A percentile compares a stretch with the other conserved stretches of the same genome.
Conservation (phyloP, 2,888 invertebrate species). For the Charanyca ferruginea region DNA sequence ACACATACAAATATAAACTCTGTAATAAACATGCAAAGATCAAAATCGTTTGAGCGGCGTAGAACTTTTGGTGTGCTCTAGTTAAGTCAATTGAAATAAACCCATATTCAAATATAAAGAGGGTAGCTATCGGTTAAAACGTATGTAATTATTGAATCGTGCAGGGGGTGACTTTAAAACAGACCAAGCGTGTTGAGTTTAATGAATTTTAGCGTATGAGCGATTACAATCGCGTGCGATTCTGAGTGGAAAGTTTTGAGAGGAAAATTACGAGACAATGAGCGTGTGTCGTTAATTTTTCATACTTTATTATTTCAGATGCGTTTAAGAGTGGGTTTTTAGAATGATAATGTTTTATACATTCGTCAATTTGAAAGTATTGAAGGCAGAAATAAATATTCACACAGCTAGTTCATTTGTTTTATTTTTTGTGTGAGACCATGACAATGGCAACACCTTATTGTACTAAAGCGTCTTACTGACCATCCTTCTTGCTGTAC, state of each 20-base stretch:
- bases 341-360: not conserved
- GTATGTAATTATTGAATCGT: slow-evolving; percentile 89
- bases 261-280: slow-evolving; percentile 66
- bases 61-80: slow-evolving; percentile 59
- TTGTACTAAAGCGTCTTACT: too few relatives aligned
- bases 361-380: not conserved
- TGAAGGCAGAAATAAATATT: not conserved
- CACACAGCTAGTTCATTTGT: too few relatives aligned
- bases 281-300: slow-evolving; percentile 38
- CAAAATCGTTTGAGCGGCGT: slow-evolving; percentile 46
- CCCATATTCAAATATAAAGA: slow-evolving; percentile 87
- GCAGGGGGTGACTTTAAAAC: slow-evolving; percentile 78
- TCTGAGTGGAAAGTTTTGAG: slow-evolving; percentile 67
- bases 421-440: too few relatives aligned
- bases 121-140: slow-evolving; percentile 88
- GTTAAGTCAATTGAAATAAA: slow-evolving; percentile 86
- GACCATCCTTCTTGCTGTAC: too few relatives aligned
- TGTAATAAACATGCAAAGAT: slow-evolving; percentile 19
- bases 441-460: too few relatives aligned
- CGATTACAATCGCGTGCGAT: slow-evolving; percentile 75
- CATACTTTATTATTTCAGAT: slow-evolving; percentile 4
- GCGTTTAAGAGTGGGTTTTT: not conserved
- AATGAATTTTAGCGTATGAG: slow-evolving; percentile 85
- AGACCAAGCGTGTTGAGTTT: slow-evolving; percentile 85
- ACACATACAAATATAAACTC: slow-evolving; percentile 40